Conservation (phyloP, 2,113 vertebrate genomes). For the Opisthocomus hoazin region DNA sequence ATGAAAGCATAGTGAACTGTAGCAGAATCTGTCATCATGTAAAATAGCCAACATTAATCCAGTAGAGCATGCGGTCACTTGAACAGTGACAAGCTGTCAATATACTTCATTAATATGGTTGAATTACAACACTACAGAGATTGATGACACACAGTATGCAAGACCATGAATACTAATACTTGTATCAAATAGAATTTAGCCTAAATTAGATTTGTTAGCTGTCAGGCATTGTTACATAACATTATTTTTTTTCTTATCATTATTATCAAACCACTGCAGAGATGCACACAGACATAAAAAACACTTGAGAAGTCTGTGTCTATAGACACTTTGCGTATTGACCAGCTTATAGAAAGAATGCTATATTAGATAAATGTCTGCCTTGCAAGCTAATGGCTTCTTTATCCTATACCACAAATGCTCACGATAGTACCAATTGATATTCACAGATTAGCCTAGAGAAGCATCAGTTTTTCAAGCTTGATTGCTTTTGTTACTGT, state of each 20-base stretch:
- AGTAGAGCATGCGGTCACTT: neutral
- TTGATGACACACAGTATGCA: neutral
- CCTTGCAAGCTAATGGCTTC: neutral
- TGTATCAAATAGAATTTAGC: conserved; percentile 21
- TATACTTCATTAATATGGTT: conserved; percentile 15
- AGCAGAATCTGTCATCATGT: neutral
- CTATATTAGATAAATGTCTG: neutral
- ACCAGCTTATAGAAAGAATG: neutral
- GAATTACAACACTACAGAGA: conserved; percentile 28
- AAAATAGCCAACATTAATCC: neutral
- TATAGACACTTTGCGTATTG: neutral
- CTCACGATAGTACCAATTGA: neutral
- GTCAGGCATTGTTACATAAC: neutral
- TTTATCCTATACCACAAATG: neutral
- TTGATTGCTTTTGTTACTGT: neutral
- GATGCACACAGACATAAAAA: neutral
- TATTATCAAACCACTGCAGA: neutral
- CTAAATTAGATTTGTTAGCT: conserved; percentile 38
- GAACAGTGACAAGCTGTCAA: conserved; percentile 20
- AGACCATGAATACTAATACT: conserved; percentile 19
- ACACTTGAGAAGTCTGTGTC: neutral
- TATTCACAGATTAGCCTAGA: neutral
- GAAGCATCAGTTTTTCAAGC: neutral
- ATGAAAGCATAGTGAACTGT: neutral
- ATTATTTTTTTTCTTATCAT: neutral